Percentiles rank a stretch among this genome's conserved stretches.
These are phyloP conservation scores for Aurelia aurita complex sp. Pacific DNA, from an alignment of 30 jellyfish, hydroid and myxozoan species.

Conservation along the genomic window DNA sequence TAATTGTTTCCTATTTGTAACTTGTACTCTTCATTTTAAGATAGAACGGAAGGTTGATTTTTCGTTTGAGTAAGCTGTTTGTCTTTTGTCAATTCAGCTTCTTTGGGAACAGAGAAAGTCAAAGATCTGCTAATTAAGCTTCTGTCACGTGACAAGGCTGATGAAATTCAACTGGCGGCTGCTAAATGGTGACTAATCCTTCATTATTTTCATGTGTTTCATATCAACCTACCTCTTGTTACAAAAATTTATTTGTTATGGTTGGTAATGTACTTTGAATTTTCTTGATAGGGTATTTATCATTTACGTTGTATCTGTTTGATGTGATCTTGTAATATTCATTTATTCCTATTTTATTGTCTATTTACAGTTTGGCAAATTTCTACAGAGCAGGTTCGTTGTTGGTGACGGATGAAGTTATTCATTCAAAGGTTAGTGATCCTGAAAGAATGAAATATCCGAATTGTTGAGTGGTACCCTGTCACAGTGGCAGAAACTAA, in stretches of 20 bases:
- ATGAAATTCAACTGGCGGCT: slow-evolving; percentile 87
- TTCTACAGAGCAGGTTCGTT: slow-evolving; percentile 69
- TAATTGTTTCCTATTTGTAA: too few species aligned
- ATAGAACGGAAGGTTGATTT: too few species aligned
- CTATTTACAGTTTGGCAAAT: slow-evolving; percentile 49
- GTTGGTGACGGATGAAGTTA: slow-evolving; percentile 67
- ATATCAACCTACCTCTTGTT: too few species aligned
- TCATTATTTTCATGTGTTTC: background rate
- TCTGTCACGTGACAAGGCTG: slow-evolving; percentile 79
- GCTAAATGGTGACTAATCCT: slow-evolving; percentile 71
- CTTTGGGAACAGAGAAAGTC: slow-evolving; percentile 20
- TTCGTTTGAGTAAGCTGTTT: too few species aligned
- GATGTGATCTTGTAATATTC: too few species aligned
- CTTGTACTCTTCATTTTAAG: too few species aligned
- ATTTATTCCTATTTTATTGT: background rate
- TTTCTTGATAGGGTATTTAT: too few species aligned
- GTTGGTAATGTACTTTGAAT: too few species aligned
- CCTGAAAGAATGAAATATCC: background rate
- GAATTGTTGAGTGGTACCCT: too few species aligned
- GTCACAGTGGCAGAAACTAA: too few species aligned
- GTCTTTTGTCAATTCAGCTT: background rate
- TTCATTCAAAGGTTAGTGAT: slow-evolving; percentile 57
- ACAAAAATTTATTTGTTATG: too few species aligned
- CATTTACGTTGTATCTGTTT: too few species aligned
- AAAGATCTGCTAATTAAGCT: slow-evolving; percentile 63